phyloP scores from a whole-genome alignment of 1,140 invertebrate genomes.

The Cotesia vestalis region DNA sequence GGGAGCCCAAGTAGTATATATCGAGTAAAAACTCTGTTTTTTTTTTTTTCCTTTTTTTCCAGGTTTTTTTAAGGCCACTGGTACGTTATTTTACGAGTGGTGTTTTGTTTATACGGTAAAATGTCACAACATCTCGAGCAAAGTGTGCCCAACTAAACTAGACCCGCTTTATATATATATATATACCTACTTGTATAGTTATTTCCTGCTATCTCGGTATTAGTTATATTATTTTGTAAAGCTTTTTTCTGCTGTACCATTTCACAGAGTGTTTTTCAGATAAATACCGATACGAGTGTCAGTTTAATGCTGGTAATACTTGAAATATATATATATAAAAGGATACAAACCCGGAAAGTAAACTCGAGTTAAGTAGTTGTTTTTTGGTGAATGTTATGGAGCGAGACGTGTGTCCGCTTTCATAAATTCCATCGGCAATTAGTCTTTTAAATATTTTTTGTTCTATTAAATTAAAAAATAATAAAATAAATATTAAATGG shows the following conservation, averaged over 20 bases:
- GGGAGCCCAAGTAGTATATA: neutral
- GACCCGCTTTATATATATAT: conserved; percentile 11
- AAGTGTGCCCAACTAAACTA: conserved; percentile 24
- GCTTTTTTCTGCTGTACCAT: neutral
- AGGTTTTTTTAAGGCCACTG: conserved; percentile 13
- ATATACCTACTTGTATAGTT: neutral
- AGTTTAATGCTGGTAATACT: too few species aligned
- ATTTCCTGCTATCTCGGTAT: neutral
- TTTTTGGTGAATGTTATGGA: too few species aligned
- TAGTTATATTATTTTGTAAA: neutral
- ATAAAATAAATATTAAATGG: too few species aligned
- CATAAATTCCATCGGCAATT: too few species aligned
- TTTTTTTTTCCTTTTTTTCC: too few species aligned
- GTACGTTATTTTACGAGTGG: conserved; percentile 34
- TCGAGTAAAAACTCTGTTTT: neutral
- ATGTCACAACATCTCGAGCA: conserved; percentile 58
- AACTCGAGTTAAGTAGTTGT: too few species aligned
- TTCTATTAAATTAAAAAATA: neutral
- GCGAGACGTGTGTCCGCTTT: too few species aligned
- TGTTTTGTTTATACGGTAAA: conserved; percentile 54
- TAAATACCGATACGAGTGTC: too few species aligned
- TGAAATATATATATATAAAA: too few species aligned
- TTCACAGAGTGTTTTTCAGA: neutral
- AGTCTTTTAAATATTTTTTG: neutral
- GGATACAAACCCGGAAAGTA: too few species aligned